phyloP scores from a whole-genome alignment of 1,140 invertebrate species.

The Caerostris extrusa region DNA sequence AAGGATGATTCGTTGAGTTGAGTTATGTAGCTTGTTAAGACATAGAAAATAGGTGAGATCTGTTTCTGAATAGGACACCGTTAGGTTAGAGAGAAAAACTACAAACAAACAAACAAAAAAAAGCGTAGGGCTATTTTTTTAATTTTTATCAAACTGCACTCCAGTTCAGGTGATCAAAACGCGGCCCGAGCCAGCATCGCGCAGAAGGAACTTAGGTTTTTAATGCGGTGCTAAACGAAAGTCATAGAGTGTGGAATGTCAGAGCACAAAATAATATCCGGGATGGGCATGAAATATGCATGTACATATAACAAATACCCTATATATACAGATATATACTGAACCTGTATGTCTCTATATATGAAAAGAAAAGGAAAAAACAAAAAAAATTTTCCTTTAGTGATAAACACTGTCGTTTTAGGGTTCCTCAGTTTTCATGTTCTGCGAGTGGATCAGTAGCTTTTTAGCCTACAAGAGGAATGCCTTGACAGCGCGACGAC shows the following conservation, averaged over 20 bases:
- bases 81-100: constrained; percentile 58
- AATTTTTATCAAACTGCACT: constrained; percentile 72
- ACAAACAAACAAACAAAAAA: background rate
- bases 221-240: constrained; percentile 12
- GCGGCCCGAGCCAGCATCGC: background rate
- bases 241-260: constrained; percentile 39
- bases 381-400: constrained; percentile 17
- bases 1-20: constrained; percentile 62
- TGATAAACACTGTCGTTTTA: constrained; percentile 67
- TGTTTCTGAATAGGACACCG: constrained; percentile 65
- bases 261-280: constrained; percentile 61
- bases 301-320: background rate
- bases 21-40: constrained; percentile 74
- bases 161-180: constrained; percentile 58
- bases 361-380: constrained; percentile 37
- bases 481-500: constrained; percentile 47
- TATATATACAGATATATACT: constrained; percentile 65
- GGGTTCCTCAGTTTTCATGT: constrained; percentile 66
- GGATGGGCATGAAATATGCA: constrained; percentile 21
- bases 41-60: constrained; percentile 27
- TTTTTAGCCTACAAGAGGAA: constrained; percentile 63
- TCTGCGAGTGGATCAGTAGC: constrained; percentile 40
- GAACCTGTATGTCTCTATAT: constrained; percentile 65
- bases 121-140: constrained; percentile 76
- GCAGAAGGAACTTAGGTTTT: background rate